Evolutionary conservation across 2,888 invertebrate genomes (phyloP), one percentile per base, ranked within the genome.

Genomic region (Hirtodrosophila duncani): DNA sequence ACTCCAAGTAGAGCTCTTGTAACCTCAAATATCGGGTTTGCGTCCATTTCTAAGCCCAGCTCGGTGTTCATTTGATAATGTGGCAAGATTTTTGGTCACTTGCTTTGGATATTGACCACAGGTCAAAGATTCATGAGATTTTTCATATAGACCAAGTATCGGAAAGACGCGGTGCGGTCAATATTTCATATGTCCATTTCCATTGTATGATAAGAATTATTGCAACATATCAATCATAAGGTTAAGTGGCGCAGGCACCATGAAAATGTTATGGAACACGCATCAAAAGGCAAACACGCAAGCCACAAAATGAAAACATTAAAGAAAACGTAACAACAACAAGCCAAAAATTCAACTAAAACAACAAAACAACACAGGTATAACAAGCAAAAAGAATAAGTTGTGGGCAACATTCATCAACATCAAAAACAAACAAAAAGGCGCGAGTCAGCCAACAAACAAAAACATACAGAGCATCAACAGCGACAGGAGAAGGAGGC

Each of bases 121-220:
- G n/a, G n/a, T n/a, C n/a, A n/a, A n/a, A n/a, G n/a, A n/a, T n/a
- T 13, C 2, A 17, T 3, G 26, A 44, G 44, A 44, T 55, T 55
- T 26, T 20, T 10, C 2, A 5, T 24, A 14, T 17, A 24, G 17
- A n/a, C 16, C 55, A 48, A 45, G 52, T 67, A 42, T 68, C 51
- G 38, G 52, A 57, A 61, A 50, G 58, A 46, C 49, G 33, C 50
- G n/a, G n/a, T 66, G 43, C 41, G 68, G 63, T 63, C 60, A 46
- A 63, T 70, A 63, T 60, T 59, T 79, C 77, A 66, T 55, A 14
- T 37, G 20, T 33, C 36, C 17, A 17, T 23, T 45, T 38, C 38
- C 78, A 72, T 72, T 72, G 78, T 81, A 67, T 75, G 67, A 75
- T 79, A 77, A 77, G 77, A 77, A 77, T 79, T 75, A 77, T 77